These are phyloP conservation scores for Mellilla xanthometata DNA, from an alignment of 2,888 invertebrate species.

Conservation along the genomic window DNA sequence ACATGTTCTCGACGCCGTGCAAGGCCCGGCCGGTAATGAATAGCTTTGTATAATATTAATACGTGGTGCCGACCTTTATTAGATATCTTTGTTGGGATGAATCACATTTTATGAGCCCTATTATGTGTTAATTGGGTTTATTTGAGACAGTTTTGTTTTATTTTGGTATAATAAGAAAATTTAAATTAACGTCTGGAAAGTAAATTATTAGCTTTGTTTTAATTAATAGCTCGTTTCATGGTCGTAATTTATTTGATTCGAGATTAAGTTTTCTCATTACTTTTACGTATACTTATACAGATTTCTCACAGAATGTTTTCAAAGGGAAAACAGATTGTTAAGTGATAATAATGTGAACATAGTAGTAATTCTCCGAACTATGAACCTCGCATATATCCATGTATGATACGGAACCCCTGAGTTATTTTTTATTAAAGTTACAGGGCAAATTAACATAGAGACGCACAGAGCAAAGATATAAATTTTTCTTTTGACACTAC, in stretches of 20 bases:
- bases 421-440: too few species aligned
- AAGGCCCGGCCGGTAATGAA: conserved; percentile 59
- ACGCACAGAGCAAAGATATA: too few species aligned
- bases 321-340: too few species aligned
- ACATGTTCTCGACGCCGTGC: conserved; percentile 58
- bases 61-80: conserved; percentile 62
- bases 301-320: not conserved
- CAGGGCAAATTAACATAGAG: too few species aligned
- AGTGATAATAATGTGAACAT: too few species aligned
- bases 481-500: too few species aligned
- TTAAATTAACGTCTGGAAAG: conserved; percentile 23
- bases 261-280: conserved; percentile 1
- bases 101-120: conserved; percentile 59
- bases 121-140: conserved; percentile 65
- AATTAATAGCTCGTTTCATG: conserved; percentile 17
- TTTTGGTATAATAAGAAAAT: conserved; percentile 26
- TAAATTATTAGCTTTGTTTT: conserved; percentile 18
- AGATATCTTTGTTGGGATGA: conserved; percentile 66
- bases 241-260: conserved; percentile 10
- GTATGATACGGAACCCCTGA: too few species aligned
- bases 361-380: too few species aligned
- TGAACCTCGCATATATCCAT: too few species aligned
- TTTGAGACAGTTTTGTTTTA: conserved; percentile 37
- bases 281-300: not conserved
- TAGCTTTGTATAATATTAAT: conserved; percentile 71